Percentiles rank a stretch among this genome's conserved stretches.
These are phyloP conservation scores for Picathartes gymnocephalus DNA, from an alignment of 2,113 vertebrate genomes.

Conservation along the genomic window DNA sequence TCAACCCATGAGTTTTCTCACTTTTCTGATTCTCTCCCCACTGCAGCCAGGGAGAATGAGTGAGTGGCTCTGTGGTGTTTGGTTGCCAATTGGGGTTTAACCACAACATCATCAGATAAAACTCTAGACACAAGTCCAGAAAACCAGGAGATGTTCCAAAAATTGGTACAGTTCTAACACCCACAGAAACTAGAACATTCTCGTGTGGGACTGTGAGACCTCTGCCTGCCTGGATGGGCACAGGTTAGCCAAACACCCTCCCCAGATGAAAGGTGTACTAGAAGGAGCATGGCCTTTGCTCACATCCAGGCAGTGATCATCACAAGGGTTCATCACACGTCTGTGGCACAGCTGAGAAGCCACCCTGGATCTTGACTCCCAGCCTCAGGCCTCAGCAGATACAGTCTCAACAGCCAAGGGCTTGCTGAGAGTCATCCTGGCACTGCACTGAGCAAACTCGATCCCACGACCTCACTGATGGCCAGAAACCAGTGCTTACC, in stretches of 20 bases:
- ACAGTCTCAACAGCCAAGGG: not conserved
- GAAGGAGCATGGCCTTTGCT: not conserved
- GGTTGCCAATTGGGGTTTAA: not conserved
- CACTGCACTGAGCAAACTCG: accelerated
- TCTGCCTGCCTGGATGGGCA: not conserved
- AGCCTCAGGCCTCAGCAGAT: not conserved
- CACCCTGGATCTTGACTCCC: not conserved
- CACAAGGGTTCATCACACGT: accelerated
- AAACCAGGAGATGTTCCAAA: not conserved
- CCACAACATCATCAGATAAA: not conserved
- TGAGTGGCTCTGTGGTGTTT: not conserved
- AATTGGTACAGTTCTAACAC: not conserved
- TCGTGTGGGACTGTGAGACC: not conserved
- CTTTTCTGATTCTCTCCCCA: not conserved
- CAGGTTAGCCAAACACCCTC: not conserved
- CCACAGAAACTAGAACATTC: not conserved
- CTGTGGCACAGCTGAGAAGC: not conserved
- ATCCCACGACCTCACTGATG: accelerated
- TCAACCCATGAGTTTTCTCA: not conserved
- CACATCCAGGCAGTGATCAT: not conserved
- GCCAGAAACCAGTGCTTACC: constrained; percentile 23
- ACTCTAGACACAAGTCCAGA: not conserved
- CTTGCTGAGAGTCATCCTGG: not conserved
- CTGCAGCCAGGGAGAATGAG: accelerated
- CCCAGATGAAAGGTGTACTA: not conserved